phyloP scores from a whole-genome alignment of 2,888 invertebrate species.

The Arctia plantaginis region DNA sequence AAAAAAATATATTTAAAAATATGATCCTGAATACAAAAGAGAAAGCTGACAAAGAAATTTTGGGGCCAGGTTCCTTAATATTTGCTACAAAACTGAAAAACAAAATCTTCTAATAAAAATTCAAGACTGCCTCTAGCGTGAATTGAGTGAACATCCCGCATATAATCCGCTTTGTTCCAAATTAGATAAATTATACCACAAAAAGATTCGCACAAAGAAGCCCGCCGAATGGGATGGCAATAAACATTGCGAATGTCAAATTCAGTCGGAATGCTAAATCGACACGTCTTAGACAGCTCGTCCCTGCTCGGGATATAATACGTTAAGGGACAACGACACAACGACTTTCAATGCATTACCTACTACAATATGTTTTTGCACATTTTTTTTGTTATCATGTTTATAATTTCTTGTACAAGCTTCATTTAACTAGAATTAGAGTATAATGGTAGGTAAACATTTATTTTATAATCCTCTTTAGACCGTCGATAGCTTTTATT shows the following conservation, averaged over 20 bases:
- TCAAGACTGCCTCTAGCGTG: slow-evolving; percentile 46
- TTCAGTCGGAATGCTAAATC: slow-evolving; percentile 77
- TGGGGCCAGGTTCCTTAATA: slow-evolving; percentile 21
- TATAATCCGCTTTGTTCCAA: slow-evolving; percentile 77
- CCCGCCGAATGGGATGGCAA: slow-evolving; percentile 69
- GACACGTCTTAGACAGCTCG: slow-evolving; percentile 65
- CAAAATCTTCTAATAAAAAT: slow-evolving; percentile 45
- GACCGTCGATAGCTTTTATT: too few relatives aligned
- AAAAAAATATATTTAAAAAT: slow-evolving; percentile 17
- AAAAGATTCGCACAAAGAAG: slow-evolving; percentile 74
- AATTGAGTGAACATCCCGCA: slow-evolving; percentile 63
- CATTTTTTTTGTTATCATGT: neutral
- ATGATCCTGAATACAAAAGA: slow-evolving; percentile 29
- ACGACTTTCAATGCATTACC: slow-evolving; percentile 29
- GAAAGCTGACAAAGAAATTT: slow-evolving; percentile 13
- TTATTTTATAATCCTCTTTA: neutral
- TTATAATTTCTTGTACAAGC: neutral
- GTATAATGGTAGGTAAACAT: neutral
- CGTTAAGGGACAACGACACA: slow-evolving; percentile 42
- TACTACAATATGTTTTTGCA: slow-evolving; percentile 16
- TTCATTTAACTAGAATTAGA: neutral
- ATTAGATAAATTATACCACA: slow-evolving; percentile 82
- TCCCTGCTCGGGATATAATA: slow-evolving; percentile 44
- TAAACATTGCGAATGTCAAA: slow-evolving; percentile 81
- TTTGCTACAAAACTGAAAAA: slow-evolving; percentile 34